phyloP scores from a whole-genome alignment of 1,140 invertebrate genomes.

The Drosophila ogumai region DNA sequence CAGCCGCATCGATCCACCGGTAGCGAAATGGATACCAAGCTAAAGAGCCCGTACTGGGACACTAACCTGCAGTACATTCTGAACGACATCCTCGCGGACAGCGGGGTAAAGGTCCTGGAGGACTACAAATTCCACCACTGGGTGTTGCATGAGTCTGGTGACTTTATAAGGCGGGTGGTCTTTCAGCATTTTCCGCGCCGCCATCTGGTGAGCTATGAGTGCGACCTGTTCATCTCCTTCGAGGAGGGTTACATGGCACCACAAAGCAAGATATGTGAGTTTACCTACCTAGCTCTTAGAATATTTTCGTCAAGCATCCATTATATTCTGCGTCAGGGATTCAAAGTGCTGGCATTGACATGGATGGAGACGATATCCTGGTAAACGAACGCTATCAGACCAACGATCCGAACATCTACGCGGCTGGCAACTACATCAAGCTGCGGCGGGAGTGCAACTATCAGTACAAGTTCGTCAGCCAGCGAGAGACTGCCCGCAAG shows the following conservation, averaged over 20 bases:
- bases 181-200: conserved; percentile 36
- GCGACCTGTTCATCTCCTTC: conserved; percentile 71
- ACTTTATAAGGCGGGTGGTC: conserved; percentile 51
- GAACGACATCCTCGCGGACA: conserved; percentile 54
- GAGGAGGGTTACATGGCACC: conserved; percentile 36
- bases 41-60: conserved; percentile 46
- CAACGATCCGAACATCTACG: conserved; percentile 70
- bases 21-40: conserved; percentile 9
- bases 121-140: conserved; percentile 45
- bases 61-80: conserved; percentile 54
- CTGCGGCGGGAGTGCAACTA: conserved; percentile 44
- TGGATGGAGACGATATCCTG: conserved; percentile 16
- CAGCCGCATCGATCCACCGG: conserved; percentile 21
- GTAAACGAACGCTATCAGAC: conserved; percentile 60
- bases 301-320: too few species aligned
- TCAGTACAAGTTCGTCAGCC: conserved; percentile 54
- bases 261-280: conserved; percentile 29
- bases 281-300: too few species aligned
- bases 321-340: conserved; percentile 20
- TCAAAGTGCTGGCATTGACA: background rate
- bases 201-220: conserved; percentile 21
- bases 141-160: background rate
- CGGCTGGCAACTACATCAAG: conserved; percentile 51
- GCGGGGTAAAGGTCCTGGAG: conserved; percentile 20
- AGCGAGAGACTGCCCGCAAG: conserved; percentile 57